These are phyloP conservation scores for Platorchestia sp. DNA, from an alignment of 1,140 invertebrate genomes.

Conservation along the genomic window DNA sequence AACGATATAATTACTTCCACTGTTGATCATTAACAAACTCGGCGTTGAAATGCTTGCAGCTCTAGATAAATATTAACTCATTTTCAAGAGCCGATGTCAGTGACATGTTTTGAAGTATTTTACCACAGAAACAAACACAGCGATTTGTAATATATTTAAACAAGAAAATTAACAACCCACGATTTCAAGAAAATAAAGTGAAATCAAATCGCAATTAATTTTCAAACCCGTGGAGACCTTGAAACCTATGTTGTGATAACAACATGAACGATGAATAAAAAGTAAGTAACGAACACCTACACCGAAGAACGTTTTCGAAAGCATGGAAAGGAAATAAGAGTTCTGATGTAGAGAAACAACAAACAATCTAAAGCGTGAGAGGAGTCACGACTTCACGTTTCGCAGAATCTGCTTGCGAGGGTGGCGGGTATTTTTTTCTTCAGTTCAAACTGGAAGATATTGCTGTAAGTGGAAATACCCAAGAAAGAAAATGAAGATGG, in stretches of 20 bases:
- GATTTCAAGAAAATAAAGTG: background rate
- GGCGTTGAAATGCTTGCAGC: no score
- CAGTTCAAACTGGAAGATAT: background rate
- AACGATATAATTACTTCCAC: no score
- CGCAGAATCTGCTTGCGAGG: background rate
- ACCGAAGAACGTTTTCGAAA: background rate
- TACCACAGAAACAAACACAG: no score
- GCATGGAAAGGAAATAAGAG: background rate
- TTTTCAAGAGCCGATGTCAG: no score
- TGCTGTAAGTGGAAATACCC: background rate
- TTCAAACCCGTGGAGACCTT: background rate
- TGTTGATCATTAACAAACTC: no score
- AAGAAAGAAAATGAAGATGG: background rate
- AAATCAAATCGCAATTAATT: background rate
- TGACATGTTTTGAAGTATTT: no score
- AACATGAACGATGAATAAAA: background rate
- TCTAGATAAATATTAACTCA: no score
- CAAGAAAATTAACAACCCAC: background rate
- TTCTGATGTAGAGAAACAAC: background rate
- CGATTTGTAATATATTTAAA: background rate
- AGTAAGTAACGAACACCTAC: background rate
- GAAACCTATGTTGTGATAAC: background rate
- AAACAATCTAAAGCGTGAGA: background rate
- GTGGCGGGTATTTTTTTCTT: background rate
- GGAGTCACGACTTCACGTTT: background rate